Base-by-base conservation (phyloP, 2,888 invertebrate species). In the Sarcophaga rosellei region DNA sequence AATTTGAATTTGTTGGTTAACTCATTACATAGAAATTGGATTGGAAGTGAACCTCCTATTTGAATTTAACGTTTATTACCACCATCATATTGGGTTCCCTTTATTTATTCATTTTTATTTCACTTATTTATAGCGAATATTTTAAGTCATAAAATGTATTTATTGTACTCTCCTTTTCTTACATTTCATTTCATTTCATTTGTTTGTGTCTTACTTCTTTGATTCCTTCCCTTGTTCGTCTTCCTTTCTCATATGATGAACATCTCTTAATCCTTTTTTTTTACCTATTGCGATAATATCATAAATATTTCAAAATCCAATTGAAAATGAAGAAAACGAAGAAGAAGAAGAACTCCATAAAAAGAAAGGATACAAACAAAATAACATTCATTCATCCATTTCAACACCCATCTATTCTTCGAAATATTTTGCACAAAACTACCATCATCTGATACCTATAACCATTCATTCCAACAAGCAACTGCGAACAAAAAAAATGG, bases 211-310 rank as follows among this genome's bases (percentile, higher is more conserved):
- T 35, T 35, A 35, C 35, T 6, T 35, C 6, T 35, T 6, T 6
- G 35, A 35, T 35, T 35, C 35, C 35, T 35, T 35, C 8, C 35
- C 35, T 2, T 35, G 10, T 35, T 10, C 8, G 35, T 35, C 35
- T 35, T 35, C 35, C 10, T 35, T 35, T 10, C 10, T 35, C 35
- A 35, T 35, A 35, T 6, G 35, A 47, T 47, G 15, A 15, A 11
- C 17, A 15, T 53, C 53, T 53, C 53, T 53, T 53, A 53, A 53
- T 53, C 53, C 84, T 84, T 86, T 86, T 84, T 84, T 86, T 86
- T 86, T 86, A 86, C 86, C 81, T 81, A 86, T 86, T 86, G 84
- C 86, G 86, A 84, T 86, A 86, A 86, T 86, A 81, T 86, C 86
- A 84, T 86, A 84, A 86, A 86, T 86, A 86, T 86, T 87, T 80